These are phyloP conservation scores for Pantherophis alleghaniensis DNA, from an alignment of 2,797 vertebrate genomes.

Conservation along the genomic window DNA sequence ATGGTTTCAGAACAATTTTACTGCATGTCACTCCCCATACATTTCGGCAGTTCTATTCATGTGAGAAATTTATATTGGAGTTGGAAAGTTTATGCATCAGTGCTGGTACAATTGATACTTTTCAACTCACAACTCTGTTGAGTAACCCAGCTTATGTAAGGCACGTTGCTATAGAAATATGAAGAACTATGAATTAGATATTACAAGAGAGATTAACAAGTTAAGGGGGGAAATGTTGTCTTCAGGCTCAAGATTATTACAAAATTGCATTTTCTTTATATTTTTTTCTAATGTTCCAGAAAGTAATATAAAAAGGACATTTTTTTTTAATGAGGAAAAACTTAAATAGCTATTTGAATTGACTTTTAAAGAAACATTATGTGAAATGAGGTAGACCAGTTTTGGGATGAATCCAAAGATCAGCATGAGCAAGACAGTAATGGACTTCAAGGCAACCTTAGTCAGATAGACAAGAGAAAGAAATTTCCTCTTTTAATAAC, in stretches of 20 bases:
- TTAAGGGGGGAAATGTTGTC: not conserved
- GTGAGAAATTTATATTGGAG: not conserved
- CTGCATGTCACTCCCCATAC: accelerated
- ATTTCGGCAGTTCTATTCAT: not conserved
- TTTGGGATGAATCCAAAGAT: not conserved
- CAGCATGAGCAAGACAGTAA: not conserved
- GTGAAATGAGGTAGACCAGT: not conserved
- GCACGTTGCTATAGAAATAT: not conserved
- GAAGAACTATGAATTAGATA: not conserved
- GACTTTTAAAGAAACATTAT: not conserved
- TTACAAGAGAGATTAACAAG: not conserved
- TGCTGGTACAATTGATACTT: not conserved
- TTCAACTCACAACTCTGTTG: accelerated
- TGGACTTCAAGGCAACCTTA: not conserved
- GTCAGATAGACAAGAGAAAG: not conserved
- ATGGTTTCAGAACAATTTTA: not conserved
- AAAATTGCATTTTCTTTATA: not conserved
- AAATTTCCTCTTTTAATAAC: not conserved
- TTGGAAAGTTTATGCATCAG: not conserved
- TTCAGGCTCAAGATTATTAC: not conserved
- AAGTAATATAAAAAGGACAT: not conserved
- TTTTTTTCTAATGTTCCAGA: not conserved
- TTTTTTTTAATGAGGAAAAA: not conserved
- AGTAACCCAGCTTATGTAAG: not conserved
- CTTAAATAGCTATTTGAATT: not conserved